phyloP scores from a whole-genome alignment of 2,888 invertebrate species.

The Xestia c-nigrum region DNA sequence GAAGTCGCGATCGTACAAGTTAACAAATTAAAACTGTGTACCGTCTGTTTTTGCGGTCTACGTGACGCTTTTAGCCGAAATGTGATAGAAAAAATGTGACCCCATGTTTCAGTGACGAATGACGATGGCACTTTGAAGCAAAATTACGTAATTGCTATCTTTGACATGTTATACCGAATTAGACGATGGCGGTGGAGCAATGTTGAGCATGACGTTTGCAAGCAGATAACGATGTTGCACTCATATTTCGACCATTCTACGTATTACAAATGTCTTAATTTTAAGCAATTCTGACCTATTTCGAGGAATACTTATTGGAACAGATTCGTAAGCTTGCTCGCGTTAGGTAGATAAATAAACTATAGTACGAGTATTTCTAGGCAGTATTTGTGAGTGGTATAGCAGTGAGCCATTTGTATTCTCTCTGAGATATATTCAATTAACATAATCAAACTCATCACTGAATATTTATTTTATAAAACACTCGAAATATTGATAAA shows the following conservation, averaged over 20 bases:
- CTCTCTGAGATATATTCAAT: constrained; percentile 5
- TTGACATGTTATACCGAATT: background rate
- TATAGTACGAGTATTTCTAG: background rate
- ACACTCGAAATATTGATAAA: background rate
- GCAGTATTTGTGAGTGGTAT: background rate
- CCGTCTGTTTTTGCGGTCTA: background rate
- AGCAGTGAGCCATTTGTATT: constrained; percentile 13
- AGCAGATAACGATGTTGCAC: background rate
- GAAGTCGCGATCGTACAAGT: background rate
- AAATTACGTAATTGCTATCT: background rate
- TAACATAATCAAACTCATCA: background rate
- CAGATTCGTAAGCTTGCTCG: background rate
- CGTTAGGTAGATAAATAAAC: too few species aligned
- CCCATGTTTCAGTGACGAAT: background rate
- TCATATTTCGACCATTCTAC: background rate
- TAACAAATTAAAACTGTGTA: background rate
- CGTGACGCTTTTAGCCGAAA: too few species aligned
- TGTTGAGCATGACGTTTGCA: background rate
- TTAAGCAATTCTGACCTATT: background rate
- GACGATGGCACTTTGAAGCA: background rate
- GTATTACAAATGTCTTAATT: background rate
- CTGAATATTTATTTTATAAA: constrained; percentile 13
- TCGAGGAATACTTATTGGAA: background rate
- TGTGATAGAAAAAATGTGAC: background rate
- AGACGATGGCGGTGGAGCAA: background rate